Evolutionary conservation across 2,888 invertebrate genomes (phyloP).

Genomic region (Diabrotica balteata): DNA sequence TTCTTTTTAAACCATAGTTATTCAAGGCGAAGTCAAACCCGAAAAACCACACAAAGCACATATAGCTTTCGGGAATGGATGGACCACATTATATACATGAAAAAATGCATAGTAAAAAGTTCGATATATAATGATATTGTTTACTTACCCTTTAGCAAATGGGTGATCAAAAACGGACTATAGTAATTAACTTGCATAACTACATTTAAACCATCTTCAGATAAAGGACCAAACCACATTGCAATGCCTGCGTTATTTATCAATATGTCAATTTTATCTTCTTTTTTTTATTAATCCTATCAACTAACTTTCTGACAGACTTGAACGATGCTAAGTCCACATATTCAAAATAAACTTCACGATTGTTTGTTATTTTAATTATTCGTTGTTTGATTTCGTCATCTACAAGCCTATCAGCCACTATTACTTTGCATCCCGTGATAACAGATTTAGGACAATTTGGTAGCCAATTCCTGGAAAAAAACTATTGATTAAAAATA

Average conservation of each 20-base stretch:
- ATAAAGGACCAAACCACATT: constrained; percentile 60
- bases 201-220: constrained; percentile 65
- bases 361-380: constrained; percentile 49
- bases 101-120: too few relatives aligned
- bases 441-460: constrained; percentile 59
- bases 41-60: too few relatives aligned
- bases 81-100: too few relatives aligned
- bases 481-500: not conserved
- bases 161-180: constrained; percentile 74
- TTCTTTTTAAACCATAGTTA: too few relatives aligned
- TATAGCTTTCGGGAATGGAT: too few relatives aligned
- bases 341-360: constrained; percentile 56
- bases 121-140: too few relatives aligned
- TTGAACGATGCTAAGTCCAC: constrained; percentile 64
- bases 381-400: constrained; percentile 48
- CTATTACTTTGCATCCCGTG: constrained; percentile 63
- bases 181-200: constrained; percentile 74
- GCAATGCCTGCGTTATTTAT: constrained; percentile 73
- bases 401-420: constrained; percentile 58
- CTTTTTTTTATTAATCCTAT: constrained; percentile 63
- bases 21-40: too few relatives aligned
- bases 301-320: constrained; percentile 68
- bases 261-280: constrained; percentile 67
- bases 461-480: constrained; percentile 59
- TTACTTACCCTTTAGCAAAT: constrained; percentile 64